Conservation (phyloP, 2,797 vertebrate species). For the Hylomyscus alleni region DNA sequence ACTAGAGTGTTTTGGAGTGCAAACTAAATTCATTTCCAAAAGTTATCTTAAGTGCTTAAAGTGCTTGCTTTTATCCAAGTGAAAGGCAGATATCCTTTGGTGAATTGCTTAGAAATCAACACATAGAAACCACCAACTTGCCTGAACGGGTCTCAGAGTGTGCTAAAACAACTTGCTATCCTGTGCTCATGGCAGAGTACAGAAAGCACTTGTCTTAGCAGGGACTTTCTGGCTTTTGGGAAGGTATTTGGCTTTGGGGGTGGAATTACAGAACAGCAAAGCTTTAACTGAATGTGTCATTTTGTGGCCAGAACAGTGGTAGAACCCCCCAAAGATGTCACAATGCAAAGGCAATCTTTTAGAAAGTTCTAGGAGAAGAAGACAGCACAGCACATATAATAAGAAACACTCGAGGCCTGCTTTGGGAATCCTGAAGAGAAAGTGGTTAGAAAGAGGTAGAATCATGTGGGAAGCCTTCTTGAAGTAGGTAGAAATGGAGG, state of each 20-base stretch:
- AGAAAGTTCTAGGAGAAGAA: neutral
- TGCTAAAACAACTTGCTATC: neutral
- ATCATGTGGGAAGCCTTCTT: neutral
- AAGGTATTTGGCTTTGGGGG: neutral
- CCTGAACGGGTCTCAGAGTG: neutral
- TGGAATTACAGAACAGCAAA: slow-evolving; percentile 9
- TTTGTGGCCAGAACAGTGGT: neutral
- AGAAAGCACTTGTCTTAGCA: neutral
- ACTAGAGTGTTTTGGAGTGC: neutral
- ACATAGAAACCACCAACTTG: neutral
- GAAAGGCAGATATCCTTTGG: slow-evolving; percentile 17
- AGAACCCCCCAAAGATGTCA: neutral
- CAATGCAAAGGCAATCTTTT: neutral
- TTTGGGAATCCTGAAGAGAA: neutral
- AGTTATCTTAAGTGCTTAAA: neutral
- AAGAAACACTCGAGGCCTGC: neutral
- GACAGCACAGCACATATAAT: neutral
- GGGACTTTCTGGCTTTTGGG: neutral
- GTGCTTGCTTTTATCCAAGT: slow-evolving; percentile 8
- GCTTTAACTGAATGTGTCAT: neutral
- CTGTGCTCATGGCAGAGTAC: neutral
- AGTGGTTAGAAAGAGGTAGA: neutral
- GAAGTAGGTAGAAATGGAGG: neutral
- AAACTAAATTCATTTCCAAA: slow-evolving; percentile 3
- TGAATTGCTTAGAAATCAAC: slow-evolving; percentile 3